Percentiles rank a stretch among this genome's conserved stretches.
Evolutionary conservation across 2,797 vertebrate genomes (phyloP).

Genomic region (Furcifer pardalis): DNA sequence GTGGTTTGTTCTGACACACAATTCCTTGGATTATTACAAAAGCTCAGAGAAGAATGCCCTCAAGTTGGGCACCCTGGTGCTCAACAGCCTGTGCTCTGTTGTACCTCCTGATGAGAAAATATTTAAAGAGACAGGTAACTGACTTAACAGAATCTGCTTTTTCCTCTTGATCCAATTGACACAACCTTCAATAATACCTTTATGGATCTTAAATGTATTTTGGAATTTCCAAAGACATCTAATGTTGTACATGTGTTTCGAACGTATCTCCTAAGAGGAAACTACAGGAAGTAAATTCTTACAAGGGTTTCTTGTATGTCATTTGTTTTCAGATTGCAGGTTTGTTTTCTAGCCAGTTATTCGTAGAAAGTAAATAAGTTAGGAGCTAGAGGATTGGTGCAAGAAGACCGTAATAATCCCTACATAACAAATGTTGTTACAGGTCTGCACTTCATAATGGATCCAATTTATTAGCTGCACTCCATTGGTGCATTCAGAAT

Average conservation of each 20-base stretch:
- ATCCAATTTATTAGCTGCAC: background rate
- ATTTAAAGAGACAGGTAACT: slow-evolving; percentile 92
- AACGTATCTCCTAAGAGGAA: background rate
- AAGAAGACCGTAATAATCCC: background rate
- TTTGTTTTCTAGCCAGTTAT: background rate
- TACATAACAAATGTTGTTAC: background rate
- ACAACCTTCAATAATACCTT: background rate
- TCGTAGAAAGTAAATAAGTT: background rate
- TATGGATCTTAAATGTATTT: background rate
- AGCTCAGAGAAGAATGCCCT: slow-evolving; percentile 90
- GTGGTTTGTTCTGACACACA: slow-evolving; percentile 97
- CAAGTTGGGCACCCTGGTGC: slow-evolving; percentile 92
- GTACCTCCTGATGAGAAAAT: slow-evolving; percentile 91
- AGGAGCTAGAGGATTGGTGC: background rate
- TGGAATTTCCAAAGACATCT: background rate
- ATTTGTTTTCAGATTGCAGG: background rate
- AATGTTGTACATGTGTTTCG: background rate
- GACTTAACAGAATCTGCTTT: background rate
- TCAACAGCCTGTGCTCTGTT: slow-evolving; percentile 95
- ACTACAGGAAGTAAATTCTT: background rate
- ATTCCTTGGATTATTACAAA: slow-evolving; percentile 97
- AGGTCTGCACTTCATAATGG: background rate
- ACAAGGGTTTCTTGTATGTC: background rate
- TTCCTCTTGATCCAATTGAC: background rate
- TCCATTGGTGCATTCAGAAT: background rate